Evolutionary conservation across 2,113 vertebrate species (phyloP), one percentile per base, ranked within the genome.

Genomic region (Odontophorus gujanensis): DNA sequence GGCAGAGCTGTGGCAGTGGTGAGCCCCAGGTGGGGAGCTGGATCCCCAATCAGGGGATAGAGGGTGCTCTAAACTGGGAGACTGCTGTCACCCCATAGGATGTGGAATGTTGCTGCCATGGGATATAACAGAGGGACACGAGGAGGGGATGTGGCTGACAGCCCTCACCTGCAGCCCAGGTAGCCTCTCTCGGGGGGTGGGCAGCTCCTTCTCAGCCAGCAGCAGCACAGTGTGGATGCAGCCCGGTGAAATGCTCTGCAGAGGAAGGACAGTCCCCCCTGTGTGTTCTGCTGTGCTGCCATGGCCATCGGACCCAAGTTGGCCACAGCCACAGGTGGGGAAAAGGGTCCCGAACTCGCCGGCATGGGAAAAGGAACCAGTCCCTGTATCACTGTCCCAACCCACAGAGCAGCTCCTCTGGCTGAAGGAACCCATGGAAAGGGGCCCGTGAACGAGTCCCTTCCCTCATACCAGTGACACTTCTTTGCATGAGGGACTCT

Each of bases 171-270:
- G 98, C 78, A 98, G 48, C 20, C 98, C 98, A 0, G 98, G 97
- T 53, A 98, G 95, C 51, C 55, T 98, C 90, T 99, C 98, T 22
- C 98, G 97, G 6, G 97, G 98, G 25, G 96, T 34, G 14, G 87
- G 93, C 1, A 94, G 96, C 78, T 98, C 98, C 97, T 98, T 99
- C 71, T 99, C 98, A 2, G 98, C 98, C 93, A 99, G 87, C 93
- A 98, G 95, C 87, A 99, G 84, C 6, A 98, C 43, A 30, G 94
- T 92, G 32, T 98, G 97, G 81, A 99, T 95, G 43, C 98, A 96
- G 87, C 98, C 98, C 0, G 98, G 98, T 4, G 92, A 76, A 51
- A 87, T 18, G 3, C 90, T 97, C 98, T 98, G 96, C 3, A 11
- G 71, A 96, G n/a, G 34, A 6, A 19, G 24, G 17, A 38, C 65